phyloP scores from a whole-genome alignment of 2,888 invertebrate genomes.

The Hydrotaea diabolus region DNA sequence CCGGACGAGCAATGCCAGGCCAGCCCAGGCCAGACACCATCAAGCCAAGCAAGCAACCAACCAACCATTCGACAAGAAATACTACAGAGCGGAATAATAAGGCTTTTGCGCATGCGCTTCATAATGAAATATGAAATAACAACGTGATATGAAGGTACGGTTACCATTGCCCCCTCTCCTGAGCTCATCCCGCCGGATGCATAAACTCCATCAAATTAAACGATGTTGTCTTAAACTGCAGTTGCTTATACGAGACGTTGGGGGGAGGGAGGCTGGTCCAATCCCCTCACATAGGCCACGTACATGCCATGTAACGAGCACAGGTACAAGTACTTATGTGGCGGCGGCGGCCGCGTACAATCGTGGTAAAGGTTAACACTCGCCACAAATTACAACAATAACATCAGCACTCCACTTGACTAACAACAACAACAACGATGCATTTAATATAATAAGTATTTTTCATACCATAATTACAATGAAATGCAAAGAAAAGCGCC shows the following conservation, averaged over 20 bases:
- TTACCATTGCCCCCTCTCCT: conserved; percentile 37
- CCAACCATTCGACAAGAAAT: background rate
- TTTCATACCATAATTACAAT: conserved; percentile 59
- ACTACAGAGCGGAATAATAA: conserved; percentile 14
- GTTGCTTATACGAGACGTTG: conserved; percentile 1
- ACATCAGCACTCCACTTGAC: background rate
- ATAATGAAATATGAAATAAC: conserved; percentile 53
- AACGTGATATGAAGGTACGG: conserved; percentile 51
- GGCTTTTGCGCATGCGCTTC: conserved; percentile 15
- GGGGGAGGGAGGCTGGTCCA: too few species aligned
- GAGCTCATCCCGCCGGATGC: background rate
- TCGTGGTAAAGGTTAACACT: conserved; percentile 40
- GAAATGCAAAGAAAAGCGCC: conserved; percentile 11
- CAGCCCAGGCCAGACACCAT: background rate
- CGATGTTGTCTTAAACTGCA: conserved; percentile 20
- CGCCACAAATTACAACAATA: background rate
- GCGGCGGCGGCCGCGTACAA: conserved; percentile 15
- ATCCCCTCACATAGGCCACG: background rate
- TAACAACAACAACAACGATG: conserved; percentile 3
- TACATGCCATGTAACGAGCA: background rate
- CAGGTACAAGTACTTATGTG: background rate
- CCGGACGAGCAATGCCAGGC: too few species aligned
- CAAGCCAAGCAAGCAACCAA: background rate
- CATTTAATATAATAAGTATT: background rate
- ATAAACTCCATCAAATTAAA: background rate